Evolutionary conservation across 2,113 vertebrate species (phyloP), one percentile per base, ranked within the genome.

Genomic region (Xiphophorus hellerii): DNA sequence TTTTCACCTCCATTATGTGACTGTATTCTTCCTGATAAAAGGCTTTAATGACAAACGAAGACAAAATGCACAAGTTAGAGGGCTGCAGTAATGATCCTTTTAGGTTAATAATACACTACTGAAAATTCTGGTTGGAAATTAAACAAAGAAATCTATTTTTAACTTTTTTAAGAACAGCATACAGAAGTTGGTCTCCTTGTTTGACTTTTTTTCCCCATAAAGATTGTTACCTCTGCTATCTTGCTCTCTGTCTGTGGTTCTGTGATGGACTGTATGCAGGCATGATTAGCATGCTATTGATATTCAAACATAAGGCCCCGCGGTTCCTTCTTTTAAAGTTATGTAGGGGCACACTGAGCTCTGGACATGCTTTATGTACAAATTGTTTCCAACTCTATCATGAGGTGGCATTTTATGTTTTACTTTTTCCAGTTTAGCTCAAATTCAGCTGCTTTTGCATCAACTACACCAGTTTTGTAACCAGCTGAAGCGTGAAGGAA

Each of bases 1-100:
- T 87, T 28, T 88, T 74, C 76, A 80, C 68, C 71, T 73, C 89
- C 87, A 92, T 90, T 84, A 87, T 80, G 69, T 79, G 62, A 65
- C 31, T 65, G 14, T 10, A 8, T 13, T 65, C 5, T 64, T 35
- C 14, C 20, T 58, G 51, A 58, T 58, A n/a, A 58, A 58, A 58
- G 51, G 22, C 22, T 48, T 58, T 22, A 20, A 5, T 58, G 51
- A 58, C 51, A 58, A 9, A 22, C 7, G 7, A 7, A 58, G 51
- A 58, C 22, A 58, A n/a, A 58, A 58, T n/a, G 20, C 11, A n/a
- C 9, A 58, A n/a, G 8, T 58, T 10, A 58, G 51, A 58, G 25
- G 9, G 51, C 25, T 58, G 25, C 20, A 58, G 25, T 58, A 58
- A 58, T n/a, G 51, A 58, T 22, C 22, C 51, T 8, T 22, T 54